phyloP scores from a whole-genome alignment of 2,888 invertebrate genomes.

The Rhogogaster chlorosoma region DNA sequence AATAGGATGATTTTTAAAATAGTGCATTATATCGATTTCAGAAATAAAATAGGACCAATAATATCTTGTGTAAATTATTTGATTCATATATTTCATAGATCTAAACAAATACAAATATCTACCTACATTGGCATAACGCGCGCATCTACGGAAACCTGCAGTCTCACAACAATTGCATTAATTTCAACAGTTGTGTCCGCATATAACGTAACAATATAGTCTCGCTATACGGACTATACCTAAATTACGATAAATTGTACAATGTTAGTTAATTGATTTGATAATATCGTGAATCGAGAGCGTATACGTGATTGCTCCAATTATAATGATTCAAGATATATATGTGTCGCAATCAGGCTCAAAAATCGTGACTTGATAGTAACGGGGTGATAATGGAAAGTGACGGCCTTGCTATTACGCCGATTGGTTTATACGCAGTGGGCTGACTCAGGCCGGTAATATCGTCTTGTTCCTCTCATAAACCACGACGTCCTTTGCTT shows the following conservation, averaged over 20 bases:
- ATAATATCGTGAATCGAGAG: not conserved
- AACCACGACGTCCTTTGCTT: conserved; percentile 55
- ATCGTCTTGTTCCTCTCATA: conserved; percentile 22
- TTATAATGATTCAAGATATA: not conserved
- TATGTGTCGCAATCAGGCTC: conserved; percentile 34
- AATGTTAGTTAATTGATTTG: not conserved
- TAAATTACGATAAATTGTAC: not conserved
- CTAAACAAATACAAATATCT: not conserved
- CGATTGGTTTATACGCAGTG: conserved; percentile 67
- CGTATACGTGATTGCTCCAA: not conserved
- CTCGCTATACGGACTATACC: not conserved
- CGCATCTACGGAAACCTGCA: not conserved
- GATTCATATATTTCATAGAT: not conserved
- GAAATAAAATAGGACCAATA: not conserved
- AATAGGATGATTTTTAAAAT: not conserved
- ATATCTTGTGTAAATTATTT: not conserved
- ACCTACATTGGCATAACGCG: not conserved
- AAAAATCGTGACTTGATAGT: conserved; percentile 55
- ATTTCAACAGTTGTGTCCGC: not conserved
- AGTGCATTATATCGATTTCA: not conserved
- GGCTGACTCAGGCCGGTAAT: conserved; percentile 64
- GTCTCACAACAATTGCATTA: not conserved
- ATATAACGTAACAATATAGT: not conserved
- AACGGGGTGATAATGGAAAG: conserved; percentile 57
- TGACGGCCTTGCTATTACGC: conserved; percentile 56